phyloP scores from a whole-genome alignment of 2,888 invertebrate genomes.

The Archaeoteleia sp. region DNA sequence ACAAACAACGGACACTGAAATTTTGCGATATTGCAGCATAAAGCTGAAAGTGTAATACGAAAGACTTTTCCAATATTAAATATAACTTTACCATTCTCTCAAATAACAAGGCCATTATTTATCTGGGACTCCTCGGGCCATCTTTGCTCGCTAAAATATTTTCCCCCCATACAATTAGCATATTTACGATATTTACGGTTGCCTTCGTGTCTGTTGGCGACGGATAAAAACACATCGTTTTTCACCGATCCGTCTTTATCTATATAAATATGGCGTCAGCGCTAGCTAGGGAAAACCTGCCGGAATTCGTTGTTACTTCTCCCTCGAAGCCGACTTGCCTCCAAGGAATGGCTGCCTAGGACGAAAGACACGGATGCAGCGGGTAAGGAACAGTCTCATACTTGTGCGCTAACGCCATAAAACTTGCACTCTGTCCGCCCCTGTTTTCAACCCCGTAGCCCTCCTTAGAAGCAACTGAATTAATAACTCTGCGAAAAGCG shows the following conservation, averaged over 20 bases:
- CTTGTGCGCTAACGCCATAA: slow-evolving; percentile 5
- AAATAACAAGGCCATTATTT: too few species aligned
- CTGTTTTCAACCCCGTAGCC: slow-evolving; percentile 9
- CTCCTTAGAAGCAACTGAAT: slow-evolving; percentile 13
- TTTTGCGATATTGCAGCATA: too few species aligned
- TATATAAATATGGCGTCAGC: too few species aligned
- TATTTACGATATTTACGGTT: slow-evolving; percentile 1
- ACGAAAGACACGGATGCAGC: neutral
- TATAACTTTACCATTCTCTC: too few species aligned
- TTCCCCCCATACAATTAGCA: neutral
- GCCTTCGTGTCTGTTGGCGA: neutral
- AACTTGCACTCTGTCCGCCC: slow-evolving; percentile 14
- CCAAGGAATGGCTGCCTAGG: too few species aligned
- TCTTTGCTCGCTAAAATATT: neutral
- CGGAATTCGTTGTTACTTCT: too few species aligned
- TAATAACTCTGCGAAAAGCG: slow-evolving; percentile 15
- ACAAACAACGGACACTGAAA: too few species aligned
- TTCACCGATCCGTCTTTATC: neutral
- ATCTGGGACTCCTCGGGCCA: neutral
- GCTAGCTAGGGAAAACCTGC: too few species aligned
- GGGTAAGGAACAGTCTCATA: neutral
- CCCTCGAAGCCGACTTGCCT: too few species aligned
- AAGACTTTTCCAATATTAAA: too few species aligned
- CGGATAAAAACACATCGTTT: neutral
- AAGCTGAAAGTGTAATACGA: too few species aligned